phyloP scores from a whole-genome alignment of 2,797 vertebrate species.

The Oryzias dopingdopingensis region DNA sequence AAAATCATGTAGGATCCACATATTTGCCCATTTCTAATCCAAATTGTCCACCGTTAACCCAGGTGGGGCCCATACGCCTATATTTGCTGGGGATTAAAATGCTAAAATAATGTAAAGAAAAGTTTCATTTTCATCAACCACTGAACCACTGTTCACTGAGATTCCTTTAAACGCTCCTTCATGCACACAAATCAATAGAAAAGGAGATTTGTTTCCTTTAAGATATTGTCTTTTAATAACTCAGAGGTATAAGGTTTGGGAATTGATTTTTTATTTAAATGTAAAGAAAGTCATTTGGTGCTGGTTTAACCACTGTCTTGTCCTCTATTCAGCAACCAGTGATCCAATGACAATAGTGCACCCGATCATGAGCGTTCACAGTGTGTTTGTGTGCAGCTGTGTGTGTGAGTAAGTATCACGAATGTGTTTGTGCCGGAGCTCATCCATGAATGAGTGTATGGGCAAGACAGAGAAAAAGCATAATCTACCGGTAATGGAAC shows the following conservation, averaged over 20 bases:
- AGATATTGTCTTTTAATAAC: conserved; percentile 40
- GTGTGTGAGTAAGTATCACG: conserved; percentile 31
- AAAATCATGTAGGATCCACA: no score
- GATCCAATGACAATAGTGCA: conserved; percentile 48
- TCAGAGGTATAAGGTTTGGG: conserved; percentile 48
- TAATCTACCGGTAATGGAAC: conserved; percentile 74
- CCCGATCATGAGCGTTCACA: conserved; percentile 39
- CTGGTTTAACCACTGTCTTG: conserved; percentile 56
- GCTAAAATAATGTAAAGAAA: no score
- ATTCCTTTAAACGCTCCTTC: no score
- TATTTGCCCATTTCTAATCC: no score
- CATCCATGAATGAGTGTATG: conserved; percentile 58
- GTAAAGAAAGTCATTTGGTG: conserved; percentile 45
- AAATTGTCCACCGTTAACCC: no score
- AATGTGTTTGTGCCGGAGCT: conserved; percentile 55
- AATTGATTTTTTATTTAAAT: conserved; percentile 58
- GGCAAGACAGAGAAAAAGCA: conserved; percentile 58
- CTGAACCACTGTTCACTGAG: no score
- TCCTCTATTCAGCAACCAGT: conserved; percentile 57
- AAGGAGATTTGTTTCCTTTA: conserved; percentile 32
- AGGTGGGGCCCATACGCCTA: no score
- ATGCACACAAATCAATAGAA: conserved; percentile 11
- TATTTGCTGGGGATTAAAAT: no score
- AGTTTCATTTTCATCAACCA: no score
- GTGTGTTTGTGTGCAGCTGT: conserved; percentile 21